Base-by-base conservation (phyloP, 1,140 invertebrate species). In the Drosophila grimshawi region DNA sequence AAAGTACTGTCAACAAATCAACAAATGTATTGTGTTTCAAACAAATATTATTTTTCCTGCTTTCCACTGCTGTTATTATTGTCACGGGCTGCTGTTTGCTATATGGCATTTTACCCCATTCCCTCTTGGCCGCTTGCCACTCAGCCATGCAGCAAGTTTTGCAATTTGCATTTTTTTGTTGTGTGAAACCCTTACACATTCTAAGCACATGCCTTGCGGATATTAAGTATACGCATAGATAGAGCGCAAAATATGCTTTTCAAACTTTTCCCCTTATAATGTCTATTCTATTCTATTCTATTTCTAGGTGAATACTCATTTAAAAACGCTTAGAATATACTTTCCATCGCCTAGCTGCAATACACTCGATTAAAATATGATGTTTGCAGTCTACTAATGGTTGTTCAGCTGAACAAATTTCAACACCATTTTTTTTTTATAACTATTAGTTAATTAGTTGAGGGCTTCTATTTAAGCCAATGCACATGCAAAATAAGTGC, bases 41-140 rank as follows among this genome's bases (percentile, higher is more conserved):
- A 11, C 51, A 86, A 80, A 80, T 86, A 82, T 71, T 82, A 76
- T 79, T 65, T 85, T 81, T 65, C 73, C 71, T 57, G 45, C 45
- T 51, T 68, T 56, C 51, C 37, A 55, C 45, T 76, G 57, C 57
- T 55, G 45, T 35, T 61, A 11, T 66, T 61, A 66, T 65, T 71
- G 45, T 59, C 43, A 49, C 48, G 41, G 35, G 11, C 53, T 49
- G 56, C 4, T 67, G 39, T 63, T 63, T 68, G 46, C 46, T 7
- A 4, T 37, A 7, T 6, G 27, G 39, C 39, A 4, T 43, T 19
- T 19, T 19, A 19, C 19, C 19, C 19, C 19, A 19, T 19, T 19
- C 19, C 19, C 19, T 19, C 19, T 1, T 19, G 19, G 19, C 19
- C 19, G 19, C 30, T 8, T 56, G 51, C 3, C 39, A 55, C 5